Conservation (phyloP, 2,797 vertebrate genomes). For the Ctenopoma multispine region DNA sequence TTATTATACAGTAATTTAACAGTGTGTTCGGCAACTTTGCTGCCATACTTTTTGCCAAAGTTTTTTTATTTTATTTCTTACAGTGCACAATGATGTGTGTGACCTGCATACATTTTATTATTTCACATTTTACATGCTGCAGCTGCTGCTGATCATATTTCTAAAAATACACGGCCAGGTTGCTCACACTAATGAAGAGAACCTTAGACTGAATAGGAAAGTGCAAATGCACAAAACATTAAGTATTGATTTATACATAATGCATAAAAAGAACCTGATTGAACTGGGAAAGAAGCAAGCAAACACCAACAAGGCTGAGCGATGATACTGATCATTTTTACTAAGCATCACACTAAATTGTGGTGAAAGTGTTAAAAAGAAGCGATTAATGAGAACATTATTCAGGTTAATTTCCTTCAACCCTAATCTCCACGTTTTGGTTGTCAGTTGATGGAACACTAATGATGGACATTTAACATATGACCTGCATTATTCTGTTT, state of each 20-base stretch:
- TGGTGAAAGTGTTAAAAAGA: constrained; percentile 33
- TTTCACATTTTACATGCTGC: constrained; percentile 17
- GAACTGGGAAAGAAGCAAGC: constrained; percentile 25
- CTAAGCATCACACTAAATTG: constrained; percentile 13
- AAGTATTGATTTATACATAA: constrained; percentile 58
- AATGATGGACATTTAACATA: constrained; percentile 78
- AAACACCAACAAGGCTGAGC: not conserved
- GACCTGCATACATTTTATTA: constrained; percentile 45
- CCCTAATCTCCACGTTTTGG: constrained; percentile 43
- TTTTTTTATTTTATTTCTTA: too few relatives aligned
- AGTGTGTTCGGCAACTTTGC: too few relatives aligned
- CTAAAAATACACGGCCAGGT: constrained; percentile 33
- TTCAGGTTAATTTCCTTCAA: constrained; percentile 50
- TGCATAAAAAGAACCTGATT: constrained; percentile 34
- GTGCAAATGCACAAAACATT: constrained; percentile 61
- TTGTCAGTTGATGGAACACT: constrained; percentile 56
- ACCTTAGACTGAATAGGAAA: constrained; percentile 59
- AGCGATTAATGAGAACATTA: constrained; percentile 47
- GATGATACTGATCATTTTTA: too few relatives aligned
- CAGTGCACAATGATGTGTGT: constrained; percentile 11
- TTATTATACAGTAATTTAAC: too few relatives aligned
- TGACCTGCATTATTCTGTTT: constrained; percentile 62
- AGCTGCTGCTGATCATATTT: constrained; percentile 29
- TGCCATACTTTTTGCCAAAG: too few relatives aligned
- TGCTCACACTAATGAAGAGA: constrained; percentile 45